Base-by-base conservation (phyloP, 1,140 invertebrate species). In the Pomacea maculata region DNA sequence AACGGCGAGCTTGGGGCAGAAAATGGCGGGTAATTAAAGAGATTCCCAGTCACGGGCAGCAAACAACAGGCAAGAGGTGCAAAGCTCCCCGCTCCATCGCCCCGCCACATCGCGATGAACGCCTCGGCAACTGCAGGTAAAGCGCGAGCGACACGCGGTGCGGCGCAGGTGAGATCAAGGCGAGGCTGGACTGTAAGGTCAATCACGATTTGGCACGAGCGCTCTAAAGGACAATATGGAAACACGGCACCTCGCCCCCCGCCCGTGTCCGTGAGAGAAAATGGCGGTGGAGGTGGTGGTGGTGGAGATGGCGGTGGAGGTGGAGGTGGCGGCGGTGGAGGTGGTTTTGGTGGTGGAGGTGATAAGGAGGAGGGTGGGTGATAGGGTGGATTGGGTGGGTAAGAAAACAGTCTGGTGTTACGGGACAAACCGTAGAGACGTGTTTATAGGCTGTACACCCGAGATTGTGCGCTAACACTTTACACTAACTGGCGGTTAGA, bases 1-100 rank as follows among this genome's bases (percentile, higher is more conserved):
- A 75, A 75, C 73, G 12, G 52, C 61, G 75, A 45, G 29, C 8
- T 9, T 29, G 2, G 65, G 61, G 17, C 14, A 45, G 65, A 78
- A 67, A 45, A 34, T 25, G 29, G 61, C 17, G 25, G 34, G 61
- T 65, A 78, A 78, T 78, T 78, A 78, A 68, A 78, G 19, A 68
- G 75, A 78, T 68, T 68, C 61, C 75, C 17, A 78, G 75, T 78
- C 65, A 78, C 75, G 75, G 65, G 15, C 12, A 19, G 75, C 63
- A 68, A 78, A 67, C 65, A 67, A 25, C 52, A 12, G 64, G 15
- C 29, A 65, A 57, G 25, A 61, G n/a, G 65, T 67, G 57, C 34
- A 67, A n/a, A 34, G 75, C n/a, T 34, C 34, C 68, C 34, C n/a
- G 11, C 34, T 29, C 34, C 7, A 25, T 25, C 68, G 68, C n/a